A percentile compares a stretch with the other conserved stretches of the same genome.
Evolutionary conservation across 2,888 invertebrate genomes (phyloP).

Genomic region (Lepidochrysops patricia): DNA sequence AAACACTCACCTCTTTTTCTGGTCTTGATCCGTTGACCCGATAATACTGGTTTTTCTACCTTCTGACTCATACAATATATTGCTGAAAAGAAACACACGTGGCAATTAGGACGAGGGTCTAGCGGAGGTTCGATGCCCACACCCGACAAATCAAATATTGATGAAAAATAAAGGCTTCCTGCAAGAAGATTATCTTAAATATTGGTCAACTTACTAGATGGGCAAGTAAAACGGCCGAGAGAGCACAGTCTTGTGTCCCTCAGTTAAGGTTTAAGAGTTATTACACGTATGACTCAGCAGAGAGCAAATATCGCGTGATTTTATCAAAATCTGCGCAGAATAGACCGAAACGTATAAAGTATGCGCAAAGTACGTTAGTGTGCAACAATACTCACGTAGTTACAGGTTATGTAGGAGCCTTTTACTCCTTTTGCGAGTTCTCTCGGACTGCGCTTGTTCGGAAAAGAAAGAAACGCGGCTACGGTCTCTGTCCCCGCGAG

Average conservation of each 20-base stretch:
- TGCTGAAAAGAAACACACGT: slow-evolving; percentile 78
- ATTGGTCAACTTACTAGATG: slow-evolving; percentile 26
- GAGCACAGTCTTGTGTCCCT: slow-evolving; percentile 20
- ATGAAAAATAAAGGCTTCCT: neutral
- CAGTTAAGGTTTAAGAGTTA: slow-evolving; percentile 23
- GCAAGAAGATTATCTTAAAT: slow-evolving; percentile 2
- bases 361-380: slow-evolving; percentile 38
- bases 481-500: slow-evolving; percentile 63
- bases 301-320: slow-evolving; percentile 28
- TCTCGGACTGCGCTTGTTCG: slow-evolving; percentile 73
- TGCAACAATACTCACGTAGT: slow-evolving; percentile 68
- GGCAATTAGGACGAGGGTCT: slow-evolving; percentile 52
- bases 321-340: slow-evolving; percentile 31
- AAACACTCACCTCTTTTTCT: slow-evolving; percentile 95
- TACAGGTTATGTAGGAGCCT: slow-evolving; percentile 76
- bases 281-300: slow-evolving; percentile 38
- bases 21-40: slow-evolving; percentile 99
- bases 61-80: slow-evolving; percentile 99
- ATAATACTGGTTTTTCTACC: slow-evolving; percentile 99
- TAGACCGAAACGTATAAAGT: slow-evolving; percentile 27
- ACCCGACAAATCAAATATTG: slow-evolving; percentile 31
- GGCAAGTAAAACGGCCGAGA: slow-evolving; percentile 21
- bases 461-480: slow-evolving; percentile 72
- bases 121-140: slow-evolving; percentile 58
- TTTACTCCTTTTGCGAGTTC: slow-evolving; percentile 74